These are phyloP conservation scores for Penaeus monodon DNA, from an alignment of 2,888 invertebrate species.

Conservation along the genomic window DNA sequence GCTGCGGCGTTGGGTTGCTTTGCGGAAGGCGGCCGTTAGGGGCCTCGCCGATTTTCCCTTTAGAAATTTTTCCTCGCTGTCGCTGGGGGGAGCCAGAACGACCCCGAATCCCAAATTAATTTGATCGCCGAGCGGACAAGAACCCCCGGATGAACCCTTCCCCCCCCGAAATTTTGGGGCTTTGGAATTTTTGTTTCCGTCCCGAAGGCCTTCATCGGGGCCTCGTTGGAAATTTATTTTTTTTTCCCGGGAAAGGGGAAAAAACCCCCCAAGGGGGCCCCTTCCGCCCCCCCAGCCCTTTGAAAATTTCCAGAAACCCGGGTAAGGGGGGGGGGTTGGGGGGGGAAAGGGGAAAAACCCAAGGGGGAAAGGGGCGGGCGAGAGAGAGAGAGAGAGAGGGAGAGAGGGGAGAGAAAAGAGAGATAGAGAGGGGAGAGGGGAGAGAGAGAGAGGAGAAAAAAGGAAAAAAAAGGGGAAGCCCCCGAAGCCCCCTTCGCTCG, in stretches of 20 bases:
- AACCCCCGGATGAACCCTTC: slow-evolving; percentile 28
- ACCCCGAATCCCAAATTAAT: slow-evolving; percentile 34
- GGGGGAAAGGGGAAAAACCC: too few species aligned
- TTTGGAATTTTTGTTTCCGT: slow-evolving; percentile 45
- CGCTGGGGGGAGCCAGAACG: slow-evolving; percentile 31
- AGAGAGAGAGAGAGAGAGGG: background rate
- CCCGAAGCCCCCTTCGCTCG: too few species aligned
- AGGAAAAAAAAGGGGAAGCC: too few species aligned
- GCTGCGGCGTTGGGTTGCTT: background rate
- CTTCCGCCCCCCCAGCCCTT: too few species aligned
- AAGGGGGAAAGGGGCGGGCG: background rate
- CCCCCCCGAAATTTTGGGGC: slow-evolving; percentile 38
- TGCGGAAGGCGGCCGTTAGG: slow-evolving; percentile 21
- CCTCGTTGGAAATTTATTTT: too few species aligned
- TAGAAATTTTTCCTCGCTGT: slow-evolving; percentile 39
- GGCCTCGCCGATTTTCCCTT: slow-evolving; percentile 12
- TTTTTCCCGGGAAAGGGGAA: too few species aligned
- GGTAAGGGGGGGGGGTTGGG: too few species aligned
- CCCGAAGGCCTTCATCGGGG: slow-evolving; percentile 39
- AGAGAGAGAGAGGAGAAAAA: too few species aligned
- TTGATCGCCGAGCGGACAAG: slow-evolving; percentile 40
- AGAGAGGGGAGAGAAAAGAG: background rate
- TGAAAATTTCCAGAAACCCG: too few species aligned
- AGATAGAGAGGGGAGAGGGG: too few species aligned
- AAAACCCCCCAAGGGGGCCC: too few species aligned